Base-by-base conservation (phyloP, 1,140 invertebrate genomes). In the Dendrolimus punctatus region DNA sequence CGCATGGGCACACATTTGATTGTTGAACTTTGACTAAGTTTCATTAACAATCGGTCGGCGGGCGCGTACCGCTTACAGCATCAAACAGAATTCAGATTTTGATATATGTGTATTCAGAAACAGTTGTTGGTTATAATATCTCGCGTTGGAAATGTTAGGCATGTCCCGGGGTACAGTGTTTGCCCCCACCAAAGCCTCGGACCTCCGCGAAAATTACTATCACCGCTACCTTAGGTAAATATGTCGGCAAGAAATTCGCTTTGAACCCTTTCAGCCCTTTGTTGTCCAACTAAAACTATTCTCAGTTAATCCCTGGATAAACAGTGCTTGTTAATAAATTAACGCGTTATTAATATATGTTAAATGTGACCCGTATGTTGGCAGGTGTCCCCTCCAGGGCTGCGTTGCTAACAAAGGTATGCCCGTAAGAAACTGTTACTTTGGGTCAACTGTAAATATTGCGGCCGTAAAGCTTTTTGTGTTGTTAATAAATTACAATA, bases 231-330 rank as follows among this genome's bases (percentile, higher is more conserved):
- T 82, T 75, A 82, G 76, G 82, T 85, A 85, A 85, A 85, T 85
- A 85, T 85, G 82, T 85, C 76, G 80, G 71, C 80, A 85, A 85
- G 82, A 85, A 85, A 85, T 85, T 85, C 78, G 79, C 82, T 85
- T 85, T 85, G 82, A 85, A 85, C 82, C 82, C 82, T 80, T 77
- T 71, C 60, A 65, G 70, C 68, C 80, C 82, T 85, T 85, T 85
- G 82, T 85, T 83, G 80, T 83, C 71, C 74, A 82, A 85, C 80
- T 85, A 81, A 83, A 85, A 85, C 82, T 85, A 85, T 85, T 85
- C 77, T 71, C 77, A 73, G 81, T 79, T 85, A 83, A 85, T 83
- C 82, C 79, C 71, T 76, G 82, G 76, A 80, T 82, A 85, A 85
- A 85, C 82, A 85, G 74, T 76, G 74, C 73, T 81, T 76, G 80